phyloP scores from a whole-genome alignment of 1,140 invertebrate species.

The Trialeurodes vaporariorum region DNA sequence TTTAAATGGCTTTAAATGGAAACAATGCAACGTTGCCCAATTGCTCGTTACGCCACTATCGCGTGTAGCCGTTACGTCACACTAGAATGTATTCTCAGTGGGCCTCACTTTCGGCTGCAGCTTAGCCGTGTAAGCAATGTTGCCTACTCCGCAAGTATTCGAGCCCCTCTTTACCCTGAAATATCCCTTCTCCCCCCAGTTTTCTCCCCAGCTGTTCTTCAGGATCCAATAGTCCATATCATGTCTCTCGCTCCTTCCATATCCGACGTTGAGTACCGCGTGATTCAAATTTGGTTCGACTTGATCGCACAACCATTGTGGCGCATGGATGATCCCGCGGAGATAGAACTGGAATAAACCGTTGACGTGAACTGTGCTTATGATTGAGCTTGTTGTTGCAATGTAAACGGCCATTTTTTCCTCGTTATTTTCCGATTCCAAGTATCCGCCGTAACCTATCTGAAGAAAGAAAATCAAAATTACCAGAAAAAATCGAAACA shows the following conservation, averaged over 20 bases:
- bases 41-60: too few relatives aligned
- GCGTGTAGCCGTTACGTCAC: too few relatives aligned
- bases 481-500: too few relatives aligned
- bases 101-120: too few relatives aligned
- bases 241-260: conserved; percentile 33
- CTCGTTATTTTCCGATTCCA: too few relatives aligned
- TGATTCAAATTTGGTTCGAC: conserved; percentile 33
- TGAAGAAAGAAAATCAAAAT: too few relatives aligned
- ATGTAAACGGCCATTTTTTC: neutral
- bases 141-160: conserved; percentile 40
- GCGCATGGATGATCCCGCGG: neutral
- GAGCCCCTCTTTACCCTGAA: conserved; percentile 39
- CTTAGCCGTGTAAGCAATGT: too few relatives aligned
- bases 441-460: too few relatives aligned
- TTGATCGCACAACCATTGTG: neutral
- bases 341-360: neutral
- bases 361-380: neutral
- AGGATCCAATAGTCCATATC: conserved; percentile 36
- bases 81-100: too few relatives aligned
- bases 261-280: conserved; percentile 44
- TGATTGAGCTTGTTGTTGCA: neutral
- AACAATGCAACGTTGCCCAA: too few relatives aligned
- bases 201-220: conserved; percentile 41
- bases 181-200: conserved; percentile 42
- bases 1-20: too few relatives aligned